A percentile compares a stretch with the other conserved stretches of the same genome.
phyloP scores from a whole-genome alignment of 2,113 vertebrate species.

The Montifringilla adamsi region DNA sequence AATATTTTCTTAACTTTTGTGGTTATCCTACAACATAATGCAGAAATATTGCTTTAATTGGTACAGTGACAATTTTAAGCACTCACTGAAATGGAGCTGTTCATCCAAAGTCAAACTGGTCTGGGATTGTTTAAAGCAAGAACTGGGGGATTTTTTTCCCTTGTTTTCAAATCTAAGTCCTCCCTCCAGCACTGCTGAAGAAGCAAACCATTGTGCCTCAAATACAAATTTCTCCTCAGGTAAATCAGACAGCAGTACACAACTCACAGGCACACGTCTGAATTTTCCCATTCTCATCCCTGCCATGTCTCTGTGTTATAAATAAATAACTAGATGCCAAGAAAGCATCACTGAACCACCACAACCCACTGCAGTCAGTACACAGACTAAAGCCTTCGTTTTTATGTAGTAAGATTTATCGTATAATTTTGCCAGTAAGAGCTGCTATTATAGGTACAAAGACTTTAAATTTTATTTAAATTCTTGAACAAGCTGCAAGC shows the following conservation, averaged over 20 bases:
- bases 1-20: not conserved
- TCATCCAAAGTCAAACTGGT: not conserved
- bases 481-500: not conserved
- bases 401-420: not conserved
- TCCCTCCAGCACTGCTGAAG: not conserved
- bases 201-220: not conserved
- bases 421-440: not conserved
- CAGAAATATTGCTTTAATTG: not conserved
- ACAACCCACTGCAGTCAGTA: not conserved
- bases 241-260: not conserved
- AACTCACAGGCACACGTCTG: not conserved
- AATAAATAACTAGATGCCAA: not conserved
- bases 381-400: not conserved
- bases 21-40: not conserved
- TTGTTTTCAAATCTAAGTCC: not conserved
- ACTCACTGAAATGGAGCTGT: not conserved
- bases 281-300: not conserved
- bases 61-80: not conserved
- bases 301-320: not conserved
- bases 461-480: not conserved
- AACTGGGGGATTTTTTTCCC: not conserved
- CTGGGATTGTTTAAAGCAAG: not conserved
- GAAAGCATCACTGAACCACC: not conserved
- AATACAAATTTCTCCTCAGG: not conserved
- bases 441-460: not conserved